These are phyloP conservation scores for Plebejus melissa DNA, from an alignment of 2,888 invertebrate genomes.

Conservation along the genomic window DNA sequence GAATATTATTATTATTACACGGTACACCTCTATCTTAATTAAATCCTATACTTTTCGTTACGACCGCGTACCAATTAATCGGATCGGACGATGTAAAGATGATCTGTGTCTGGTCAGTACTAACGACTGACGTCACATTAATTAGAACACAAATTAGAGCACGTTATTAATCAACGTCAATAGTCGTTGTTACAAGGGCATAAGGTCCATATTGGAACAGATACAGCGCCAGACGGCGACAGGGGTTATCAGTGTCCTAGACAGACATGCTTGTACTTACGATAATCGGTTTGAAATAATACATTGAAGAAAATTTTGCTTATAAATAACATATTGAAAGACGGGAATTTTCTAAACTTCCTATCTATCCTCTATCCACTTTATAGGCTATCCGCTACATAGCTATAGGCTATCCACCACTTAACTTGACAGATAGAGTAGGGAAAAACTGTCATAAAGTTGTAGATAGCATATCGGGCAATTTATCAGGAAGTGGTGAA, in stretches of 20 bases:
- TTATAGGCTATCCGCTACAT: no score
- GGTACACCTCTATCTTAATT: no score
- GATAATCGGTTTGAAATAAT: not conserved
- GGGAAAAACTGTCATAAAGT: no score
- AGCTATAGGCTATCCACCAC: no score
- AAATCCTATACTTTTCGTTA: not conserved
- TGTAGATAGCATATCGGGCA: no score
- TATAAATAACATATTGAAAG: not conserved
- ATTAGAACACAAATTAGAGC: conserved; percentile 20
- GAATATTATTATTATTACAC: no score
- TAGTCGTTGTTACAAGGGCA: conserved; percentile 30
- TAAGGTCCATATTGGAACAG: conserved; percentile 30
- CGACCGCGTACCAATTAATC: not conserved
- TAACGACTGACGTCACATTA: not conserved
- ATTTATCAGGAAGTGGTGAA: no score
- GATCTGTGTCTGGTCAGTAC: not conserved
- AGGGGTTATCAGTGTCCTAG: conserved; percentile 35
- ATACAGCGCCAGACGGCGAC: conserved; percentile 36
- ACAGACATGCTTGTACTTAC: not conserved
- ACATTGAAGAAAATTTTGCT: not conserved
- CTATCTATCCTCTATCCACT: no score
- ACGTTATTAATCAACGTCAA: conserved; percentile 16
- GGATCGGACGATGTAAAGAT: not conserved
- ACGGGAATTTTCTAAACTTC: no score
- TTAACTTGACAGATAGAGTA: no score